Evolutionary conservation across 1,140 invertebrate genomes (phyloP).

Genomic region (Leptinotarsa lineolata): DNA sequence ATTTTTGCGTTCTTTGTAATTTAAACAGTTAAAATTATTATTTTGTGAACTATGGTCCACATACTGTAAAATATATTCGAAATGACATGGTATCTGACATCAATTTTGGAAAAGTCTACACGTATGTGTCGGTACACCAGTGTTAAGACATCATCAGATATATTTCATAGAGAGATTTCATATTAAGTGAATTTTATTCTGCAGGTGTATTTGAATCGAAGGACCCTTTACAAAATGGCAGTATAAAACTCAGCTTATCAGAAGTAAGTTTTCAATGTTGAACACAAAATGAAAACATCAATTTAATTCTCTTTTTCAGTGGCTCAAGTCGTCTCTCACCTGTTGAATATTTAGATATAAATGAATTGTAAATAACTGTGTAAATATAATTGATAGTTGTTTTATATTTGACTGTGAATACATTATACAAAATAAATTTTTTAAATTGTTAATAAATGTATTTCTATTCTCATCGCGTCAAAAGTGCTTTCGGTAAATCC

Average conservation of each 20-base stretch:
- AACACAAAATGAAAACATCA: too few relatives aligned
- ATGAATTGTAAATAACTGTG: conserved; percentile 10
- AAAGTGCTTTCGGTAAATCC: too few relatives aligned
- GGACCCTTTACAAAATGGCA: conserved; percentile 81
- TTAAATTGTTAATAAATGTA: too few relatives aligned
- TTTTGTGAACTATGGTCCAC: too few relatives aligned
- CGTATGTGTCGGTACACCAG: too few relatives aligned
- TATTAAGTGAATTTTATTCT: conserved; percentile 9
- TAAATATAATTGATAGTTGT: neutral
- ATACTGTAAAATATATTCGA: too few relatives aligned
- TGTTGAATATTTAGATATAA: conserved; percentile 59
- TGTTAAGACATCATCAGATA: too few relatives aligned
- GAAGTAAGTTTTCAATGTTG: conserved; percentile 64
- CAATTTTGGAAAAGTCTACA: too few relatives aligned
- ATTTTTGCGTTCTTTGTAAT: too few relatives aligned
- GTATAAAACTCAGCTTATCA: conserved; percentile 76
- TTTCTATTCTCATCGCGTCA: too few relatives aligned
- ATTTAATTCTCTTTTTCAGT: conserved; percentile 64
- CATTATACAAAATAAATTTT: neutral
- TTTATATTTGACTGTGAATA: neutral
- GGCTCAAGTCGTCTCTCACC: conserved; percentile 75
- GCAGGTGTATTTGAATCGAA: conserved; percentile 57
- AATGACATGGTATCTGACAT: too few relatives aligned
- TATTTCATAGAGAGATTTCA: neutral
- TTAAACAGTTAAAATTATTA: too few relatives aligned